Conservation (phyloP, 1,140 invertebrate species). For the Ptiloglossa arizonensis region DNA sequence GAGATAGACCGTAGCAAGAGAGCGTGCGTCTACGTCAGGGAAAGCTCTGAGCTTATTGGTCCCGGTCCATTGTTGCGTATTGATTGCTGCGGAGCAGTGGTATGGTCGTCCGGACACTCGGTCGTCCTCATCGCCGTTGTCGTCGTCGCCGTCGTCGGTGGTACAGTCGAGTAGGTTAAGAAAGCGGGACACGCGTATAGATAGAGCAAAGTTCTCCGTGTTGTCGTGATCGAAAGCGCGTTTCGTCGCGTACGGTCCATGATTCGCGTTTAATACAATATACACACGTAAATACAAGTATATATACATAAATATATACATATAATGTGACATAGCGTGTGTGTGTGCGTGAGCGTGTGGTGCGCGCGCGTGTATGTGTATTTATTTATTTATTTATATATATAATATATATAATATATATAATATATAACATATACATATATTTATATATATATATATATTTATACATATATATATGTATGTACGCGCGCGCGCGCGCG, state of each 20-base stretch:
- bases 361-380: conserved; percentile 11
- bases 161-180: conserved; percentile 63
- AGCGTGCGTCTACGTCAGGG: conserved; percentile 79
- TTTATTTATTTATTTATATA: conserved; percentile 15
- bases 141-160: conserved; percentile 71
- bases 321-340: conserved; percentile 2
- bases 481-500: neutral
- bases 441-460: conserved; percentile 2
- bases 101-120: conserved; percentile 75
- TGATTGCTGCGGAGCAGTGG: conserved; percentile 79
- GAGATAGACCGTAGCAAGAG: conserved; percentile 58
- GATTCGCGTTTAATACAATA: conserved; percentile 44
- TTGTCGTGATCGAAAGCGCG: conserved; percentile 40
- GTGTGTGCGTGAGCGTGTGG: neutral
- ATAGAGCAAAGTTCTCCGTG: conserved; percentile 43
- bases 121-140: conserved; percentile 74
- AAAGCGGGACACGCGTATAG: conserved; percentile 51
- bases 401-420: no score
- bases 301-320: conserved; percentile 32
- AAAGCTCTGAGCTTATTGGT: conserved; percentile 81
- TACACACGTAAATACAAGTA: conserved; percentile 44
- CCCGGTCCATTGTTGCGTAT: conserved; percentile 81
- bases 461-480: conserved; percentile 33
- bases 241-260: conserved; percentile 47
- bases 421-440: neutral